Base-by-base conservation (phyloP, 2,113 vertebrate species). In the Oncorhynchus masou region DNA sequence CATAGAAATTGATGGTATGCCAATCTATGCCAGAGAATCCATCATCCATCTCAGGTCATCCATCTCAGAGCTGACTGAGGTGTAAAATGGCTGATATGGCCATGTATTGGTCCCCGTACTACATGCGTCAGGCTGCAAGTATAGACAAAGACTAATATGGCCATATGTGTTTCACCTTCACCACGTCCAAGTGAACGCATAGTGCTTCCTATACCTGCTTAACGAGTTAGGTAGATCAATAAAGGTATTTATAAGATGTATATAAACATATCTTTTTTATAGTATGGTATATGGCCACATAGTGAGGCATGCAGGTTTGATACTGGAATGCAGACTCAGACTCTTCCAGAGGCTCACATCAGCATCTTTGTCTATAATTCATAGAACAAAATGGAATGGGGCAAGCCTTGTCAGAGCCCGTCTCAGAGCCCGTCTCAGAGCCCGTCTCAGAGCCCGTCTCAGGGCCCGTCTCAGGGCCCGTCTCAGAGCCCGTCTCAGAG, bases 361-460 rank as follows among this genome's bases (percentile, higher is more conserved):
- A n/a, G 74, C 57, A 71, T 89, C 91, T 94, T 93, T 94, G 92
- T 93, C 92, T 91, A 91, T 90, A 92, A 93, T 92, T 92, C 87
- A 93, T 92, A 81, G 76, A 84, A 81, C 81, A 79, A 90, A 90
- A 90, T 91, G 90, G 88, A 89, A 89, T 24, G 25, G 80, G 82
- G 87, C 82, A 85, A 85, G 88, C 49, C 70, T 80, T 83, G 85
- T 90, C 85, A 80, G 71, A 84, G 73, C 77, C 73, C n/a, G 74
- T 89, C 81, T n/a, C n/a, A n/a, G n/a, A n/a, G n/a, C n/a, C n/a
- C n/a, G n/a, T n/a, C n/a, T n/a, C n/a, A n/a, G n/a, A n/a, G n/a
- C n/a, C n/a, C n/a, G n/a, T n/a, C n/a, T n/a, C n/a, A n/a, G n/a
- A n/a, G n/a, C n/a, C n/a, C n/a, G n/a, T n/a, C n/a, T n/a, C n/a